A percentile compares a stretch with the other conserved stretches of the same genome.
Conservation (phyloP, 1,140 invertebrate species). For the Rhagoletis pomonella region DNA sequence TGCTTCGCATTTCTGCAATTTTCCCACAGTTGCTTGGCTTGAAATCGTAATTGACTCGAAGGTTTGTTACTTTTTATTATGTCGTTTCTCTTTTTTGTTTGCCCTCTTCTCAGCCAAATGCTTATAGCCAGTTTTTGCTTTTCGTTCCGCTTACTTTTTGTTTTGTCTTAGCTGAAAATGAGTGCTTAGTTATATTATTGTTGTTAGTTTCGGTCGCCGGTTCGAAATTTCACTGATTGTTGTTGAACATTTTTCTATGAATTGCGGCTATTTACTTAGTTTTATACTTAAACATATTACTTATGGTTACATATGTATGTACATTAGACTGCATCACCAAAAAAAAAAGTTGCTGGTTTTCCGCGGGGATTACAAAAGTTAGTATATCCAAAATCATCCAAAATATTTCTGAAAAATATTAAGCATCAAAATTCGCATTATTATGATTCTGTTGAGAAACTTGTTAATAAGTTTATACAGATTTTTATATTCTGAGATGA, state of each 20-base stretch:
- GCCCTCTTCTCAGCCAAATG: neutral
- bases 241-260: conserved; percentile 16
- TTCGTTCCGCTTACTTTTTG: neutral
- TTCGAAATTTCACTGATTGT: conserved; percentile 5
- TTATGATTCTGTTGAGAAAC: no score
- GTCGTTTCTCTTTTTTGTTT: neutral
- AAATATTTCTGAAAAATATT: no score
- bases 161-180: neutral
- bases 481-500: no score
- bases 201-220: neutral
- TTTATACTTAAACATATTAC: neutral
- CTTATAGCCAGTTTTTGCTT: conserved; percentile 4
- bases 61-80: neutral
- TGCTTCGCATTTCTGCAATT: conserved; percentile 4
- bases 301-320: no score
- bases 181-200: neutral
- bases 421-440: no score
- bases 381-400: no score
- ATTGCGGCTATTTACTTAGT: neutral
- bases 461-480: no score
- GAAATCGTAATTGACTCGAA: conserved; percentile 8
- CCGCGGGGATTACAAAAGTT: no score
- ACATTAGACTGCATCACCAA: no score
- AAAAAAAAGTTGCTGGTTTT: no score
- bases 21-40: conserved; percentile 30